Evolutionary conservation across 2,113 vertebrate genomes (phyloP).

Genomic region (Lepisosteus osseus): DNA sequence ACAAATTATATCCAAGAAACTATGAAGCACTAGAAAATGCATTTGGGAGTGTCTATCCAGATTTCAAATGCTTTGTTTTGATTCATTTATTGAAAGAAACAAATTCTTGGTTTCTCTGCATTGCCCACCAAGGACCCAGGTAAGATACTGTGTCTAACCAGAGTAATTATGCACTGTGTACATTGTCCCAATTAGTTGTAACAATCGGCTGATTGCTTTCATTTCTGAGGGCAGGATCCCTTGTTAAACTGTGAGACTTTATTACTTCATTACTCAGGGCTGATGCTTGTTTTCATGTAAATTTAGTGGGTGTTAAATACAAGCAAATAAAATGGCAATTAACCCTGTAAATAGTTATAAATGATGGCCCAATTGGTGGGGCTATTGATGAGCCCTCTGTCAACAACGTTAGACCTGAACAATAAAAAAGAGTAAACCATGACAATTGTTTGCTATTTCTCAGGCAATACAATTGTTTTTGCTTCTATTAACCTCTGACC

Average conservation of each 20-base stretch:
- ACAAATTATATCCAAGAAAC: too few species aligned
- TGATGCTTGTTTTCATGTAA: conserved; percentile 49
- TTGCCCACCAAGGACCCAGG: too few species aligned
- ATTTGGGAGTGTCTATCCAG: neutral
- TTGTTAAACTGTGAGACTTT: conserved; percentile 51
- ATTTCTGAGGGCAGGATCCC: conserved; percentile 42
- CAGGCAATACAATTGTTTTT: conserved; percentile 67
- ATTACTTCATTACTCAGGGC: conserved; percentile 62
- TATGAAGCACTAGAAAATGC: neutral
- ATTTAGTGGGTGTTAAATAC: conserved; percentile 34
- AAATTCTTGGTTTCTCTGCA: too few species aligned
- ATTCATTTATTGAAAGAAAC: conserved; percentile 2
- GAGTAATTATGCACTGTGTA: conserved; percentile 36
- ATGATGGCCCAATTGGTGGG: conserved; percentile 52
- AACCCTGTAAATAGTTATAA: conserved; percentile 67
- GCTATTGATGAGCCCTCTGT: conserved; percentile 48
- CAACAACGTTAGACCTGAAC: conserved; percentile 19
- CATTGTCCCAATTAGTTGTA: conserved; percentile 62
- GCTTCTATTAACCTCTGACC: conserved; percentile 75
- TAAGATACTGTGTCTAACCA: too few species aligned
- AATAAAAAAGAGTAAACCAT: conserved; percentile 49
- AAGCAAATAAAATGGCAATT: conserved; percentile 66
- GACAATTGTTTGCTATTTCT: conserved; percentile 71
- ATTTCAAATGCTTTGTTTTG: conserved; percentile 27
- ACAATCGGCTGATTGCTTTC: conserved; percentile 36